phyloP scores from a whole-genome alignment of 2,113 vertebrate genomes.

The Caracal caracal region DNA sequence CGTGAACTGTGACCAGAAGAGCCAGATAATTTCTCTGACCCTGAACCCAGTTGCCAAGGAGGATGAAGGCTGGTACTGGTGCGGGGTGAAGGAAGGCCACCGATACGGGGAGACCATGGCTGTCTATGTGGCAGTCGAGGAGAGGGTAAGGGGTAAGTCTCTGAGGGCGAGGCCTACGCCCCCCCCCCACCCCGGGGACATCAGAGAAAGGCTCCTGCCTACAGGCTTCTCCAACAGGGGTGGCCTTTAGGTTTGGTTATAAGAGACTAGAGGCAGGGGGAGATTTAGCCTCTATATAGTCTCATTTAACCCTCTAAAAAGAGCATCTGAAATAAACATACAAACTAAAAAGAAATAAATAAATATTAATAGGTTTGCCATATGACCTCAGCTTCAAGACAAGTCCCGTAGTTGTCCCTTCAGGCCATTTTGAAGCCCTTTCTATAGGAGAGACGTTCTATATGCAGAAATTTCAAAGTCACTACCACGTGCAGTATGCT shows the following conservation, averaged over 20 bases:
- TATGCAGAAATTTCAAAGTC: not conserved
- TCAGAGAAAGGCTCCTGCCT: not conserved
- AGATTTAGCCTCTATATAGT: not conserved
- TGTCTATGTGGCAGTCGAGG: conserved; percentile 68
- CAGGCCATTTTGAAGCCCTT: not conserved
- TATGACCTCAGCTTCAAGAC: not conserved
- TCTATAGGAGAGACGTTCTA: not conserved
- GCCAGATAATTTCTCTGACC: conserved; percentile 46
- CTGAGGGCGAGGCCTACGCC: not conserved
- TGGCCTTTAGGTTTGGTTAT: not conserved
- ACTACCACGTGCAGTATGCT: not conserved
- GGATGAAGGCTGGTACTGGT: conserved; percentile 88
- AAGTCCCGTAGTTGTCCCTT: not conserved
- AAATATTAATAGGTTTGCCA: not conserved
- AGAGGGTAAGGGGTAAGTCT: conserved; percentile 63
- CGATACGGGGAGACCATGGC: conserved; percentile 70
- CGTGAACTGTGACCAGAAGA: not conserved
- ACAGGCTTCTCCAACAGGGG: not conserved
- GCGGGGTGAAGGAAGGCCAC: conserved; percentile 75
- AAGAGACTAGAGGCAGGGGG: not conserved
- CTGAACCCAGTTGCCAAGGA: not conserved
- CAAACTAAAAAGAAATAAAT: not conserved
- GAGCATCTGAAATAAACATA: not conserved
- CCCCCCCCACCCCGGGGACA: not conserved
- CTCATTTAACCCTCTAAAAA: not conserved